These are phyloP conservation scores for Eupithecia subumbrata DNA, from an alignment of 2,888 invertebrate species.

Conservation along the genomic window DNA sequence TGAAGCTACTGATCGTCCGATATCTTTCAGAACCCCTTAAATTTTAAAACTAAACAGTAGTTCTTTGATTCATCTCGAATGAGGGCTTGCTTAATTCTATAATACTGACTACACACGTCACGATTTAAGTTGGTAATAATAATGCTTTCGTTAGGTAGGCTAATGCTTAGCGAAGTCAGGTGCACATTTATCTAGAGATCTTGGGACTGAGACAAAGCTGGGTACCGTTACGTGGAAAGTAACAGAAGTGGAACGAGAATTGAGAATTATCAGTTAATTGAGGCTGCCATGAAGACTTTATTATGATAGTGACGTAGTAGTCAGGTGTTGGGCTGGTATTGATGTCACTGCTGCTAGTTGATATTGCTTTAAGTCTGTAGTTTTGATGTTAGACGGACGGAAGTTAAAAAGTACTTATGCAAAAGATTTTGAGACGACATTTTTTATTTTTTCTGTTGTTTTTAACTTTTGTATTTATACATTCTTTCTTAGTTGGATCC, in stretches of 20 bases:
- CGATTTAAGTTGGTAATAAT: background rate
- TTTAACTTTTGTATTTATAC: no score
- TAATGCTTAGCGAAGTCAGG: background rate
- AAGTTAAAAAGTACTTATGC: background rate
- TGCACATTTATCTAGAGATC: constrained; percentile 15
- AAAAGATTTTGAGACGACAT: background rate
- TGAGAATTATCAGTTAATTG: constrained; percentile 72
- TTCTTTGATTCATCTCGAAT: no score
- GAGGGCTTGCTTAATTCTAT: background rate
- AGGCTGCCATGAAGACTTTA: constrained; percentile 61
- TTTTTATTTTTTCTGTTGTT: background rate
- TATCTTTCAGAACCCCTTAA: background rate
- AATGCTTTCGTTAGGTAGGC: background rate
- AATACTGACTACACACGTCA: background rate
- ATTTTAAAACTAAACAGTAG: no score
- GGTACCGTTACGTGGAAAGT: constrained; percentile 76
- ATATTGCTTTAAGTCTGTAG: background rate
- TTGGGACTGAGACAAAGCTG: constrained; percentile 60
- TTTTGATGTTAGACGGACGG: background rate
- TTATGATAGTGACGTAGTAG: constrained; percentile 38
- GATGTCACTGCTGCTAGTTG: constrained; percentile 19
- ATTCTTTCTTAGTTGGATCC: no score
- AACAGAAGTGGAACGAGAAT: constrained; percentile 75
- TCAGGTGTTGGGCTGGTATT: constrained; percentile 24
- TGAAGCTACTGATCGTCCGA: background rate